phyloP scores from a whole-genome alignment of 2,113 vertebrate species.

The Etheostoma spectabile region DNA sequence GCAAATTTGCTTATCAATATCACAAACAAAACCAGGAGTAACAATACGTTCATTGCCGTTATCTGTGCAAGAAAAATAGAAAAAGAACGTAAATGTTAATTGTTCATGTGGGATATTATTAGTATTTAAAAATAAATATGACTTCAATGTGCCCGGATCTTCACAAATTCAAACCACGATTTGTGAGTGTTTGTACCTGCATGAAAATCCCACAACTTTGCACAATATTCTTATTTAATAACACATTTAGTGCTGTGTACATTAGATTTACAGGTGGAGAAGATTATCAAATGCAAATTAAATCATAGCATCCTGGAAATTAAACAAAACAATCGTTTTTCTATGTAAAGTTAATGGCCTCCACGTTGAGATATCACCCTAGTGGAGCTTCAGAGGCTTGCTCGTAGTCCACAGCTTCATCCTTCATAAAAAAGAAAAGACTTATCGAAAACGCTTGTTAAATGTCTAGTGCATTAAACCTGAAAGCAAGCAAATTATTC shows the following conservation, averaged over 20 bases:
- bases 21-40: not conserved
- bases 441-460: conserved; percentile 1
- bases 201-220: conserved; percentile 43
- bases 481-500: conserved; percentile 11
- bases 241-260: conserved; percentile 27
- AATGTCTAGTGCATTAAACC: conserved; percentile 32
- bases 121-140: not conserved
- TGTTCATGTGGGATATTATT: not conserved
- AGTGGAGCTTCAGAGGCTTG: not conserved
- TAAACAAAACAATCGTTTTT: not conserved
- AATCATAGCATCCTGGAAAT: conserved; percentile 10
- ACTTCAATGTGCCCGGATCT: not conserved
- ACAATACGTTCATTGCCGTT: not conserved
- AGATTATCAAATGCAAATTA: conserved; percentile 58
- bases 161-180: not conserved
- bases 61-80: not conserved
- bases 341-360: conserved; percentile 8
- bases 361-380: not conserved
- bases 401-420: not conserved
- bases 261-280: conserved; percentile 39
- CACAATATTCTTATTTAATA: conserved; percentile 35
- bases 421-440: not conserved
- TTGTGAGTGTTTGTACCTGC: conserved; percentile 7
- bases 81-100: not conserved
- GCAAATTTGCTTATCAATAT: not conserved